Evolutionary conservation across 1,140 invertebrate species (phyloP), one percentile per base, ranked within the genome.

Genomic region (Drosophila rufa): DNA sequence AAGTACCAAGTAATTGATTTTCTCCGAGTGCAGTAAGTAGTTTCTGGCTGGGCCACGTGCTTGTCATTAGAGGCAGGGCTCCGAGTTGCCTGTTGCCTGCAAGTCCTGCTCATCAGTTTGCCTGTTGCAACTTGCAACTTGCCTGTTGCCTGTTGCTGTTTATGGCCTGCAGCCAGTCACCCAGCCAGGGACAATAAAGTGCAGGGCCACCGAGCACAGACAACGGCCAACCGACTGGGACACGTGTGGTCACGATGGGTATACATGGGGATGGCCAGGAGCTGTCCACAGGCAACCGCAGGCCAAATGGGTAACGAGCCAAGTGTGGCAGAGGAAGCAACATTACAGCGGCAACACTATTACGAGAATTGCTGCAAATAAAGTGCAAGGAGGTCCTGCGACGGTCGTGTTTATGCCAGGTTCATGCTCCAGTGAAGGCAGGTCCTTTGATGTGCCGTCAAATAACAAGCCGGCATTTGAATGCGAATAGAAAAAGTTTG

Each of bases 281-380:
- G 50, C 53, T 79, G 75, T 56, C 65, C 75, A 51, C 57, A 56
- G 42, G 27, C 51, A 59, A 38, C 51, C 66, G 47, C 75, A 71
- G 47, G 59, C 36, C 47, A 70, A 68, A 76, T 73, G 68, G 51
- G 68, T 73, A 73, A 73, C 57, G 74, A 51, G 53, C 53, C 55
- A 73, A 60, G 53, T 73, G 69, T 47, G 22, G 19, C 66, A 45
- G 67, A 19, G 17, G 64, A 60, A 17, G 51, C 17, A 69, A 77
- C 45, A 70, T 68, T 78, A 38, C 46, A 64, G 45, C 70, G 64
- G 80, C 68, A 75, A 68, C 82, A 80, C 80, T 89, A 89, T 89
- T 87, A 89, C 69, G 84, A 77, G 87, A 87, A 89, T 87, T 71
- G 76, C 61, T 46, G 80, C 66, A 84, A 66, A 84, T 89, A 79